Base-by-base conservation (phyloP, 1,140 invertebrate species). In the Anastatus disparis region DNA sequence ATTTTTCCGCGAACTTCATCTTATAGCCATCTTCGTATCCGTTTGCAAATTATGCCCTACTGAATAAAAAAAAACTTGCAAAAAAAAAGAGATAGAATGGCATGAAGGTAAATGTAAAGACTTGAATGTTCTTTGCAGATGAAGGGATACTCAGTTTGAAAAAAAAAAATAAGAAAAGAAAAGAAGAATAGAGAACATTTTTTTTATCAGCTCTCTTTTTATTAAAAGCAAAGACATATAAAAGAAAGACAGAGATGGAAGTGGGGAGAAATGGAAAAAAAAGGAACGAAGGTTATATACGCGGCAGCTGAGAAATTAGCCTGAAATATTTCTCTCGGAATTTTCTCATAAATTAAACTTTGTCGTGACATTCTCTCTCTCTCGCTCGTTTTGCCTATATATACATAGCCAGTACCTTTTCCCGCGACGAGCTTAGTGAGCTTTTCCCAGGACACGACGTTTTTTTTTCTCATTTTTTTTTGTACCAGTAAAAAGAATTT, bases 261-360 rank as follows among this genome's bases (percentile, higher is more conserved):
- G 58, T 38, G 44, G 56, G 24, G 55, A 56, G 65, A 65, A n/a
- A 52, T 17, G 67, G 4, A 61, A 61, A n/a, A n/a, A n/a, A n/a
- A 50, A 61, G 65, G 58, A n/a, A n/a, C 69, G 71, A 70, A 72
- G 65, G 75, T 76, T 72, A 71, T n/a, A n/a, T 53, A 63, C 70
- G 73, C 73, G 71, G 68, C 56, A 71, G 72, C 73, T 75, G 73
- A 75, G 73, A 82, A 82, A 82, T 82, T 82, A 82, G 75, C 76
- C 70, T 76, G 79, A 74, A 81, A 81, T 75, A 77, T 81, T 78
- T 80, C 74, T 74, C 70, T 74, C 38, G 74, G 75, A 78, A 79
- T 82, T 81, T 75, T 73, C 70, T 75, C 76, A 76, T 79, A 81
- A 82, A 81, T 82, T 80, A 82, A 80, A 82, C 72, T 81, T 81